Evolutionary conservation across 2,888 invertebrate genomes (phyloP), one percentile per base, ranked within the genome.

Genomic region (Protodeltote pygarga): DNA sequence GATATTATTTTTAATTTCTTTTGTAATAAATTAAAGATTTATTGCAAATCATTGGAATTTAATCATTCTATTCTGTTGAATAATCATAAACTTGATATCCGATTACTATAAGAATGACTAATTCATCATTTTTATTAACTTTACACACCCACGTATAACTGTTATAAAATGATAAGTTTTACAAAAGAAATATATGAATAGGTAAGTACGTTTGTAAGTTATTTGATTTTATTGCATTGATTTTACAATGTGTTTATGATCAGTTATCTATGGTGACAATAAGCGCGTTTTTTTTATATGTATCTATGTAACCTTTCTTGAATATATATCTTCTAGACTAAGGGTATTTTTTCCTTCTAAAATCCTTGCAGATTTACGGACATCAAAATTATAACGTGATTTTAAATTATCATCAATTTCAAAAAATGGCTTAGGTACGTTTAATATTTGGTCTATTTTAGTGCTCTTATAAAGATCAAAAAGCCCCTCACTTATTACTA

Each of bases 11-110:
- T 32, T 42, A 61, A 57, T 51, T 37, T 46, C 23, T 25, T 34
- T 35, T 37, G 31, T 40, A 60, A 44, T 16, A 42, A 62, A 57
- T 61, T 20, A 19, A 57, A 51, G 32, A 60, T 61, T 62, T 61
- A 62, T 60, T 2, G 21, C 32, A n/a, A 51, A 42, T 51, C 32
- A 46, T 61, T 57, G 46, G 39, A 51, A 42, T 55, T 60, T 46
- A 33, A 61, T 31, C 37, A 38, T 47, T 35, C 37, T 33, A 23
- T 50, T 45, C 17, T 35, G 24, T 55, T 39, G 33, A 21, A 50
- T 59, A 38, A 47, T 60, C 47, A 42, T 37, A 53, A 48, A 53
- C 24, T 35, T 32, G 57, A 10, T 57, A 60, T 57, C 40, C 35
- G 35, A 51, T 57, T 57, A 40, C 47, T 13, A 29, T 29, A 31